phyloP scores from a whole-genome alignment of 2,888 invertebrate species.

The Coremacera marginata region DNA sequence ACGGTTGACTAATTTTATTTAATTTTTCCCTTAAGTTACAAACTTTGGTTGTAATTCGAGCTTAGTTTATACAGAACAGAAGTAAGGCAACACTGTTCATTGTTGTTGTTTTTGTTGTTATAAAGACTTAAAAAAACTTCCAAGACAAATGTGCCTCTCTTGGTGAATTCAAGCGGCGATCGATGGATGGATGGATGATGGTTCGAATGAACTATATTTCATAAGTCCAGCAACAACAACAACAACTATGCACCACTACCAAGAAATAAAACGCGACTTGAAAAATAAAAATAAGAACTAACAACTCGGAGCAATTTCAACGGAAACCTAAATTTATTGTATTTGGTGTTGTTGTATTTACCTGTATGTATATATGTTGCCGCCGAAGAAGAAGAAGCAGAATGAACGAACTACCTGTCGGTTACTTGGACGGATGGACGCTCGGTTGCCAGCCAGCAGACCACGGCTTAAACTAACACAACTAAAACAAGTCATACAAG shows the following conservation, averaged over 20 bases:
- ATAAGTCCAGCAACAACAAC: conserved; percentile 8
- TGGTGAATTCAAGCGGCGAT: background rate
- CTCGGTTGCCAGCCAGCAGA: background rate
- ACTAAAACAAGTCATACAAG: background rate
- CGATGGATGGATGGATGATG: conserved; percentile 1
- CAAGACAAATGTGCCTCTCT: background rate
- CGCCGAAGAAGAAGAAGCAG: background rate
- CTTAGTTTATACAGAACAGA: background rate
- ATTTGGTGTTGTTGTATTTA: conserved; percentile 7
- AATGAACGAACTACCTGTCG: conserved; percentile 18
- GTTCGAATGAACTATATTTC: conserved; percentile 7
- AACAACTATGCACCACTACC: background rate
- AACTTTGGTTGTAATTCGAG: background rate
- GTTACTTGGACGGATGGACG: conserved; percentile 1
- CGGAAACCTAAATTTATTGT: conserved; percentile 13
- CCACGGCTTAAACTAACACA: conserved; percentile 14
- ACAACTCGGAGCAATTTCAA: background rate
- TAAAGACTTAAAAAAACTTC: background rate
- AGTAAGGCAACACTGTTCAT: background rate
- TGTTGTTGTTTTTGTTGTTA: background rate
- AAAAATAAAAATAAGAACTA: background rate
- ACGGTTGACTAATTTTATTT: no score
- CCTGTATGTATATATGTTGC: conserved; percentile 21
- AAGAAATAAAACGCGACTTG: conserved; percentile 1
- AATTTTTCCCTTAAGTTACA: no score